These are phyloP conservation scores for Pachypanchax playfairii DNA, from an alignment of 2,113 vertebrate genomes.

Conservation along the genomic window DNA sequence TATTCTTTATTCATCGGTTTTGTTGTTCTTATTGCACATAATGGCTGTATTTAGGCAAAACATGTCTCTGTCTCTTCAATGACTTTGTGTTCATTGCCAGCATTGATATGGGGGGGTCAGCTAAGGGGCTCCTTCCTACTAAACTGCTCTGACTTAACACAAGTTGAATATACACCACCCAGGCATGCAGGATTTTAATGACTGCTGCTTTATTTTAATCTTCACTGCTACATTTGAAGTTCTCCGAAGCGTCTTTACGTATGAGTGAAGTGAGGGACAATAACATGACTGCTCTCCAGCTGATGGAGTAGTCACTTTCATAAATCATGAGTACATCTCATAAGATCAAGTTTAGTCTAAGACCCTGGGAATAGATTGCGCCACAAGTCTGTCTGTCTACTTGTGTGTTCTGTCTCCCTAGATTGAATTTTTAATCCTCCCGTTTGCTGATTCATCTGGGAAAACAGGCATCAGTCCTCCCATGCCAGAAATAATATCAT, in stretches of 20 bases:
- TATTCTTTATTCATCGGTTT: conserved; percentile 30
- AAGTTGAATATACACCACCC: conserved; percentile 28
- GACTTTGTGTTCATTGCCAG: conserved; percentile 3
- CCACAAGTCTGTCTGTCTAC: conserved; percentile 1
- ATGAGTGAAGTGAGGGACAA: conserved; percentile 27
- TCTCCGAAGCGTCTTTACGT: conserved; percentile 5
- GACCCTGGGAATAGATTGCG: conserved; percentile 35
- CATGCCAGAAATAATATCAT: conserved; percentile 48
- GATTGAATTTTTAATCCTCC: conserved; percentile 65
- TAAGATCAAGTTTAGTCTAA: conserved; percentile 46
- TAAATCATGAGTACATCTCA: conserved; percentile 67
- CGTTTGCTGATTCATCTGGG: conserved; percentile 58
- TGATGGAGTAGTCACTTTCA: conserved; percentile 46
- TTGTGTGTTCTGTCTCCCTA: conserved; percentile 32
- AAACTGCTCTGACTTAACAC: conserved; percentile 24
- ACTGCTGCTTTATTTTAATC: conserved; percentile 30
- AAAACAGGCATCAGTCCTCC: conserved; percentile 44
- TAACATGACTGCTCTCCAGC: conserved; percentile 31
- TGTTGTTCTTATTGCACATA: conserved; percentile 24
- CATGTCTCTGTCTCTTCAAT: neutral
- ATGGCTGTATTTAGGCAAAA: conserved; percentile 9
- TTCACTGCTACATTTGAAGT: conserved; percentile 6
- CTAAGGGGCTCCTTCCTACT: conserved; percentile 15
- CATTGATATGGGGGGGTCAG: conserved; percentile 6
- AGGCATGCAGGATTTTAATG: conserved; percentile 15